Percentiles rank a stretch among this genome's conserved stretches.
Evolutionary conservation across 2,888 invertebrate genomes (phyloP).

Genomic region (Choristoneura rosaceana): DNA sequence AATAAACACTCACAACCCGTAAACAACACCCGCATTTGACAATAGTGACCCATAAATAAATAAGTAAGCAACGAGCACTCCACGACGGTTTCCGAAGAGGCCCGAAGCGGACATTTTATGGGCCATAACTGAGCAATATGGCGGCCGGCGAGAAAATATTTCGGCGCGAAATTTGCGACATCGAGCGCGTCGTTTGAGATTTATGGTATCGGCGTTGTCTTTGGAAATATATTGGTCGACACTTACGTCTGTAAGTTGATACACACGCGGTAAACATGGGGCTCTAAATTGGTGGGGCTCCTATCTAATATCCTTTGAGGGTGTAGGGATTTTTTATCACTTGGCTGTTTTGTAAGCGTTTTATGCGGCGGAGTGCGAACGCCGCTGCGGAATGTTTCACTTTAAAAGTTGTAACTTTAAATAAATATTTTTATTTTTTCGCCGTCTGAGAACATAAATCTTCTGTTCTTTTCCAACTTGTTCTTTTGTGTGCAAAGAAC

Average conservation of each 20-base stretch:
- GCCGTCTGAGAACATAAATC: background rate
- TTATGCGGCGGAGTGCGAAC: constrained; percentile 27
- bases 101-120: constrained; percentile 47
- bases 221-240: constrained; percentile 34
- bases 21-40: constrained; percentile 37
- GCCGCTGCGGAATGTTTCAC: background rate
- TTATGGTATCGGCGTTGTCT: constrained; percentile 41
- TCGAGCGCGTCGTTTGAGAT: constrained; percentile 37
- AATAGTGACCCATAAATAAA: constrained; percentile 42
- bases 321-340: constrained; percentile 34
- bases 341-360: constrained; percentile 34
- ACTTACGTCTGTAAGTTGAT: constrained; percentile 38
- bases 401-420: constrained; percentile 10
- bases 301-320: constrained; percentile 34
- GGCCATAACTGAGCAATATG: constrained; percentile 49
- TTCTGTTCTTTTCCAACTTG: background rate
- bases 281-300: constrained; percentile 27
- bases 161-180: constrained; percentile 44
- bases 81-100: constrained; percentile 40
- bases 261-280: constrained; percentile 39
- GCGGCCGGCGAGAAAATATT: constrained; percentile 45
- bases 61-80: constrained; percentile 39
- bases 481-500: constrained; percentile 3
- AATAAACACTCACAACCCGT: constrained; percentile 29
- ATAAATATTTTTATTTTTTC: constrained; percentile 1